These are phyloP conservation scores for Paramormyrops hopkinsi DNA, from an alignment of 2,797 vertebrate species.

Conservation along the genomic window DNA sequence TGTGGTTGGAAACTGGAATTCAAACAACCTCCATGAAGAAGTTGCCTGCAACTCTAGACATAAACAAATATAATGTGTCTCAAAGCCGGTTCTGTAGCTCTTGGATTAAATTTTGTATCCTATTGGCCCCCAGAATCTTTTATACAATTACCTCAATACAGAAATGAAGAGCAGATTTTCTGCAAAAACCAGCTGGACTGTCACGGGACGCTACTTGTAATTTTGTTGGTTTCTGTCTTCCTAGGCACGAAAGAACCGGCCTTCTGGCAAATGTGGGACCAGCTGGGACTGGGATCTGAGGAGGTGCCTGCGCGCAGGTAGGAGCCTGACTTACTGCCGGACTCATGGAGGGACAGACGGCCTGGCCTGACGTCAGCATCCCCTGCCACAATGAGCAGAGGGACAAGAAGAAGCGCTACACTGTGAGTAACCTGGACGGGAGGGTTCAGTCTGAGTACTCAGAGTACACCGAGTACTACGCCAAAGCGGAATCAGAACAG, in stretches of 20 bases:
- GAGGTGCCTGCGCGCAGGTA: background rate
- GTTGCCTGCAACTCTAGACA: background rate
- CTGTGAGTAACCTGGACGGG: conserved; percentile 61
- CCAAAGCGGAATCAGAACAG: background rate
- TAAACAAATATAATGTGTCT: background rate
- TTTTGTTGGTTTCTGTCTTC: background rate
- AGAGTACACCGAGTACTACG: background rate
- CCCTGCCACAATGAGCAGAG: conserved; percentile 93
- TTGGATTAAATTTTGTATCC: background rate
- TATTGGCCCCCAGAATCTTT: background rate
- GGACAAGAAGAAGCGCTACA: conserved; percentile 96
- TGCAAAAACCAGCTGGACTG: background rate
- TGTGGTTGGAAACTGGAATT: background rate
- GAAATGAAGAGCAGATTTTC: background rate
- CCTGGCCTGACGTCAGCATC: conserved; percentile 89
- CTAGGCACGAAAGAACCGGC: background rate
- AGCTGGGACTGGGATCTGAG: background rate
- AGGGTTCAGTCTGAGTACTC: background rate
- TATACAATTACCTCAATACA: background rate
- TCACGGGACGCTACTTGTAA: background rate
- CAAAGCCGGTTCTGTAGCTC: background rate
- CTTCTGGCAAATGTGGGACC: background rate
- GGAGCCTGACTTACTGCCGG: background rate
- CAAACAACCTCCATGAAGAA: background rate
- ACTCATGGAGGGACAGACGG: conserved; percentile 78